phyloP scores from a whole-genome alignment of 2,888 invertebrate species.

The Tineola bisselliella region DNA sequence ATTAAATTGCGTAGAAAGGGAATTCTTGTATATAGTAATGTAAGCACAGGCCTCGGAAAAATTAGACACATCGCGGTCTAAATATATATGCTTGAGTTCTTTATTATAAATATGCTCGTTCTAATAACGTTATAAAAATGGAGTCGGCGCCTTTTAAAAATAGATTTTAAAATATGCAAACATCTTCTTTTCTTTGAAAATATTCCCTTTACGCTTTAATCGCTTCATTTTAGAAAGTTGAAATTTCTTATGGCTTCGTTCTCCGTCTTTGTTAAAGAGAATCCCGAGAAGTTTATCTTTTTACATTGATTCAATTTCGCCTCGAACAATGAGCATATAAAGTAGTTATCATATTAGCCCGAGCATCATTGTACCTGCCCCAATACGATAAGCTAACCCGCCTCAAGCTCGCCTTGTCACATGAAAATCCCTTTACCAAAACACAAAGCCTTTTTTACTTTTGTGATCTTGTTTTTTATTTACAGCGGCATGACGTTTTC shows the following conservation, averaged over 20 bases:
- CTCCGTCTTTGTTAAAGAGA: too few species aligned
- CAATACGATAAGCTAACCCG: conserved; percentile 39
- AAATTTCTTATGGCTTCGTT: too few species aligned
- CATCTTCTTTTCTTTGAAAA: too few species aligned
- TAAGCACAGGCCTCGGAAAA: too few species aligned
- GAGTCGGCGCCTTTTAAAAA: too few species aligned
- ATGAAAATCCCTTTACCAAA: conserved; percentile 38
- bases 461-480: conserved; percentile 31
- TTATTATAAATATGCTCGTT: too few species aligned
- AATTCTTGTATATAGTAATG: background rate
- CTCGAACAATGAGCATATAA: background rate
- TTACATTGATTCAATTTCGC: background rate
- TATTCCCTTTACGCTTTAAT: too few species aligned
- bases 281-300: background rate
- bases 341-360: background rate
- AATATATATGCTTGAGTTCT: too few species aligned
- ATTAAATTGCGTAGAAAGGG: background rate
- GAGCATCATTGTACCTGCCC: conserved; percentile 19
- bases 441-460: conserved; percentile 35
- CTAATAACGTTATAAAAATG: too few species aligned
- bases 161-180: too few species aligned
- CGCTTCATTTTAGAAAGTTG: too few species aligned
- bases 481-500: conserved; percentile 23
- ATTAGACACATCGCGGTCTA: too few species aligned
- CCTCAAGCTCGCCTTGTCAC: conserved; percentile 34